Conservation (phyloP, 37 sponge, comb jelly and placozoan species). For the Beroe forskalii region DNA sequence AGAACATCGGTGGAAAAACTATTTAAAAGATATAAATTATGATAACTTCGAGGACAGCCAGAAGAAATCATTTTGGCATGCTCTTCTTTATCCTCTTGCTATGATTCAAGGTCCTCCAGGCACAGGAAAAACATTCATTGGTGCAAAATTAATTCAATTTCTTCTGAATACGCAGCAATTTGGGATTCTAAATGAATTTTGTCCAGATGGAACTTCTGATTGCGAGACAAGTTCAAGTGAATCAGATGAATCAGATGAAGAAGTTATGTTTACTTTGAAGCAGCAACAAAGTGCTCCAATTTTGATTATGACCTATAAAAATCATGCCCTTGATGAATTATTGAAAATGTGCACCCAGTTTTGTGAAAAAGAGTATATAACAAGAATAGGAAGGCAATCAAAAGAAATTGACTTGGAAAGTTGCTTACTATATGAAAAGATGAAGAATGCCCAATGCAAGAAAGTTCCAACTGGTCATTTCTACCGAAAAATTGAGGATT, state of each 20-base stretch:
- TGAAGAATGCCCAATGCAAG: constrained; percentile 32
- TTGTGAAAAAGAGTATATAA: constrained; percentile 66
- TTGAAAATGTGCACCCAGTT: constrained; percentile 70
- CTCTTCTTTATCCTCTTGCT: constrained; percentile 47
- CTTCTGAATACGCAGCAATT: constrained; percentile 10
- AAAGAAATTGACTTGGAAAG: constrained; percentile 74
- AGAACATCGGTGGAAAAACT: neutral
- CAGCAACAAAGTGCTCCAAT: constrained; percentile 71
- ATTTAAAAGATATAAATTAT: neutral
- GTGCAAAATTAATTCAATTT: constrained; percentile 47
- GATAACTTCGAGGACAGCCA: constrained; percentile 64
- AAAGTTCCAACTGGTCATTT: neutral
- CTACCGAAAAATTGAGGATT: neutral
- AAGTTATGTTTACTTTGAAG: neutral
- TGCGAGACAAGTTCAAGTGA: neutral
- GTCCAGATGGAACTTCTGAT: neutral
- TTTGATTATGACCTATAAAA: constrained; percentile 89
- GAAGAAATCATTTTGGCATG: constrained; percentile 60
- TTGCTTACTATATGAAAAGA: constrained; percentile 65
- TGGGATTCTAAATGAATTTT: neutral
- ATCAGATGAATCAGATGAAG: neutral
- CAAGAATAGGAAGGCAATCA: constrained; percentile 85
- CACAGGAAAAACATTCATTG: constrained; percentile 71
- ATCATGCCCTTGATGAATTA: constrained; percentile 97
- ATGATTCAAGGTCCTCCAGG: constrained; percentile 75